Conservation (phyloP, 2,888 invertebrate genomes). For the Hydropsyche betteni region DNA sequence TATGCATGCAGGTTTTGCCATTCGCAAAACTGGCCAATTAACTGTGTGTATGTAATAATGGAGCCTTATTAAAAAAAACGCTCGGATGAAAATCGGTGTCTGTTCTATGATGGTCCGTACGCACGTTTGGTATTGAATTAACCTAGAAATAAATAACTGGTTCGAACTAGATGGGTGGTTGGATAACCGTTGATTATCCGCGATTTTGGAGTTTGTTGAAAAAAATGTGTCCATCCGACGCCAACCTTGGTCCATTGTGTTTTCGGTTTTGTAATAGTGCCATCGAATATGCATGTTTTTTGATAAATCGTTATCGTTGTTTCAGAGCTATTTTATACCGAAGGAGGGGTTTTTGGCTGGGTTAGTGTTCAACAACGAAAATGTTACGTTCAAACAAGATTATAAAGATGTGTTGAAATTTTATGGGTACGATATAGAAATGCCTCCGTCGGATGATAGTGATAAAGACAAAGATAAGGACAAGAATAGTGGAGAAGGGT, state of each 20-base stretch:
- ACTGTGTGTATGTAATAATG: not conserved
- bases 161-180: constrained; percentile 31
- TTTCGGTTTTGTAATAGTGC: constrained; percentile 27
- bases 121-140: constrained; percentile 34
- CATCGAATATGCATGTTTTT: constrained; percentile 10
- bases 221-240: constrained; percentile 35
- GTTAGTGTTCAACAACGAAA: constrained; percentile 79
- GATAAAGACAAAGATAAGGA: too few relatives aligned
- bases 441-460: constrained; percentile 43
- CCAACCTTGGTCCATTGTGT: constrained; percentile 37
- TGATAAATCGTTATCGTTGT: constrained; percentile 53
- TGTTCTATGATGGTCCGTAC: not conserved
- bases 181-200: constrained; percentile 45
- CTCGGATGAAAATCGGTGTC: not conserved
- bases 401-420: constrained; percentile 79
- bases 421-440: constrained; percentile 81
- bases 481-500: too few relatives aligned
- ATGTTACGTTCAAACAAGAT: constrained; percentile 77
- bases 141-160: constrained; percentile 33
- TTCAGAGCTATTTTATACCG: constrained; percentile 83
- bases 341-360: constrained; percentile 85
- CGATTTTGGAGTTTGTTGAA: constrained; percentile 9
- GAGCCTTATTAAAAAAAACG: not conserved
- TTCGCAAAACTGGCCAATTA: constrained; percentile 1
- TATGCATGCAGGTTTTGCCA: not conserved